Conservation (phyloP, 1,140 invertebrate genomes). For the Babylonia areolata region DNA sequence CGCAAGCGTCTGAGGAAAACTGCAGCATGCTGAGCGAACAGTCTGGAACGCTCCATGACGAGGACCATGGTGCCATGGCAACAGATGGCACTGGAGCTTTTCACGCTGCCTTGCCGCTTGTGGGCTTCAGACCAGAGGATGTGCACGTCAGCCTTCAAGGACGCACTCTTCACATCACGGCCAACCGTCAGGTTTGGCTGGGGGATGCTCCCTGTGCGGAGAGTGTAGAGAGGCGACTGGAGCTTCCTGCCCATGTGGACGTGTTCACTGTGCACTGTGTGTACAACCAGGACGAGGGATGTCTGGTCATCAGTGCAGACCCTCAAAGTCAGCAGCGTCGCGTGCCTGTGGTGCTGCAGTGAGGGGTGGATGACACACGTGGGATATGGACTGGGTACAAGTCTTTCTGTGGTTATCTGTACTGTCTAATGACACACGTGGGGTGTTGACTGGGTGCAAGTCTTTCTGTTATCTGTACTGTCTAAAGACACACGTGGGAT, state of each 20-base stretch:
- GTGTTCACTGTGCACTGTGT: not conserved
- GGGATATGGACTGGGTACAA: too few species aligned
- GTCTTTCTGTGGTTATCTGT: too few species aligned
- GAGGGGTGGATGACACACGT: too few species aligned
- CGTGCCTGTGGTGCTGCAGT: not conserved
- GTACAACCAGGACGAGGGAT: not conserved
- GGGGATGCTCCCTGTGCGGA: not conserved
- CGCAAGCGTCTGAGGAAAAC: not conserved
- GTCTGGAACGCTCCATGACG: not conserved
- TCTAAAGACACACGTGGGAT: too few species aligned
- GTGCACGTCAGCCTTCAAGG: not conserved
- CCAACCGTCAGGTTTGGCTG: conserved; percentile 10
- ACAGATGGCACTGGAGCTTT: not conserved
- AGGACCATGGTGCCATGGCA: too few species aligned
- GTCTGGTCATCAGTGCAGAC: conserved; percentile 5
- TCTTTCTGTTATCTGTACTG: too few species aligned
- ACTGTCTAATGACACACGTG: too few species aligned
- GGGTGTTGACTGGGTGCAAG: too few species aligned
- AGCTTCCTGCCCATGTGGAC: conserved; percentile 11
- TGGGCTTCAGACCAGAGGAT: not conserved
- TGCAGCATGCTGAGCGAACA: not conserved
- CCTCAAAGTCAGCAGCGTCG: not conserved
- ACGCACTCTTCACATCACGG: not conserved
- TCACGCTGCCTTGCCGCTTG: not conserved
- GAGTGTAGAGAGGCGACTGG: not conserved